Conservation (phyloP, 2,888 invertebrate species). For the Tiphia femorata region DNA sequence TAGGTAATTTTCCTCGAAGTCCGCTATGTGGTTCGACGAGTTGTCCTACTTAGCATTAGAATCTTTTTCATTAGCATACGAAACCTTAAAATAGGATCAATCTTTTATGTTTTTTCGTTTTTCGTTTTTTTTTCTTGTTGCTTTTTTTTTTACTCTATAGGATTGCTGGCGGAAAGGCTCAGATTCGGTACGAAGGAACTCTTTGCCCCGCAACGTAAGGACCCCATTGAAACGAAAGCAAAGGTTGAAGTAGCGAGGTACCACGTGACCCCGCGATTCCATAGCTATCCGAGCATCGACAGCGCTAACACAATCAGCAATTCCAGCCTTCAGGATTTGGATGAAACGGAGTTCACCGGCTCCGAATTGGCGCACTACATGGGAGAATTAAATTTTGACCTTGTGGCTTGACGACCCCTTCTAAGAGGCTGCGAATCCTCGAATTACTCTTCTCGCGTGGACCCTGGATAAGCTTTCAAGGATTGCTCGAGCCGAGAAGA, state of each 20-base stretch:
- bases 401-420: slow-evolving; percentile 43
- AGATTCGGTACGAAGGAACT: slow-evolving; percentile 64
- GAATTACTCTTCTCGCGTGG: too few species aligned
- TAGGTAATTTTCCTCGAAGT: too few species aligned
- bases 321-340: slow-evolving; percentile 81
- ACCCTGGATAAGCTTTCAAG: too few species aligned
- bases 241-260: slow-evolving; percentile 43
- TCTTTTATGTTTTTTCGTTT: too few species aligned
- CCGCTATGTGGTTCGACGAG: too few species aligned
- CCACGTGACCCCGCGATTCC: slow-evolving; percentile 65
- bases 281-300: slow-evolving; percentile 71
- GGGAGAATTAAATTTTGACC: slow-evolving; percentile 75
- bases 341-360: slow-evolving; percentile 77
- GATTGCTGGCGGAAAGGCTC: slow-evolving; percentile 51
- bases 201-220: slow-evolving; percentile 41
- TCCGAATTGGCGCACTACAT: slow-evolving; percentile 79
- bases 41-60: too few species aligned
- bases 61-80: too few species aligned
- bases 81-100: too few species aligned
- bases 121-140: too few species aligned
- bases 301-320: slow-evolving; percentile 77
- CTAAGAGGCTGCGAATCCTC: too few species aligned
- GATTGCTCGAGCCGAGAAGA: too few species aligned
- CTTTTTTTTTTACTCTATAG: slow-evolving; percentile 24
- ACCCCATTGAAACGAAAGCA: slow-evolving; percentile 34